Percentiles rank a stretch among this genome's conserved stretches.
phyloP scores from a whole-genome alignment of 2,888 invertebrate species.

The Orgyia antiqua region DNA sequence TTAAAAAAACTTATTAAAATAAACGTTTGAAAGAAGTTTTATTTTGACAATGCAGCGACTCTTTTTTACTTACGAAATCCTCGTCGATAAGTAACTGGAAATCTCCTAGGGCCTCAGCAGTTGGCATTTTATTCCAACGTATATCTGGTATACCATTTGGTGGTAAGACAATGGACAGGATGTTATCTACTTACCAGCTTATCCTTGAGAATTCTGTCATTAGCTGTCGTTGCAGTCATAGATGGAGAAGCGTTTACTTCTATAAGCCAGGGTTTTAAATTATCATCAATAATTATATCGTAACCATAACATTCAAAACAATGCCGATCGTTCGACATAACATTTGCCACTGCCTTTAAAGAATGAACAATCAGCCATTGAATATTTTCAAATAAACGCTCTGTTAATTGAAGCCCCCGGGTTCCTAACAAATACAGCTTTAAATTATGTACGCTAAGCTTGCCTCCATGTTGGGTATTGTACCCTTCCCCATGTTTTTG shows the following conservation, averaged over 20 bases:
- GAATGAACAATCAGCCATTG: constrained; percentile 95
- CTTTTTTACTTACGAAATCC: constrained; percentile 84
- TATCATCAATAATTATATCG: constrained; percentile 96
- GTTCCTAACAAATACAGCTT: constrained; percentile 94
- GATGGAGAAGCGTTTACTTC: constrained; percentile 98
- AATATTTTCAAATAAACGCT: constrained; percentile 92
- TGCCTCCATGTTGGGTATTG: constrained; percentile 95
- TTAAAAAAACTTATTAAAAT: no score
- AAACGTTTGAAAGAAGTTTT: background rate
- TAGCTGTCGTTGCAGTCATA: constrained; percentile 94
- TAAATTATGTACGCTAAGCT: constrained; percentile 95
- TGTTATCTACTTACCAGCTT: constrained; percentile 96
- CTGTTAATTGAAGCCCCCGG: constrained; percentile 91
- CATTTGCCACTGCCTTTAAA: constrained; percentile 93
- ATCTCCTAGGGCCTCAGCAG: constrained; percentile 85
- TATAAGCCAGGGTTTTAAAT: constrained; percentile 95
- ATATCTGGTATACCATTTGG: constrained; percentile 93
- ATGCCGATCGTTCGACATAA: constrained; percentile 95
- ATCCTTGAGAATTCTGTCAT: constrained; percentile 95
- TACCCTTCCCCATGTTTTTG: constrained; percentile 98
- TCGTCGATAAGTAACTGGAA: constrained; percentile 92
- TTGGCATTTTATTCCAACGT: constrained; percentile 91
- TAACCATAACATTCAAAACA: constrained; percentile 97
- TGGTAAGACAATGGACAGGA: constrained; percentile 92
- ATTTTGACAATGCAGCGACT: constrained; percentile 25